phyloP scores from a whole-genome alignment of 2,888 invertebrate genomes.

The Hoplodrina ambigua region DNA sequence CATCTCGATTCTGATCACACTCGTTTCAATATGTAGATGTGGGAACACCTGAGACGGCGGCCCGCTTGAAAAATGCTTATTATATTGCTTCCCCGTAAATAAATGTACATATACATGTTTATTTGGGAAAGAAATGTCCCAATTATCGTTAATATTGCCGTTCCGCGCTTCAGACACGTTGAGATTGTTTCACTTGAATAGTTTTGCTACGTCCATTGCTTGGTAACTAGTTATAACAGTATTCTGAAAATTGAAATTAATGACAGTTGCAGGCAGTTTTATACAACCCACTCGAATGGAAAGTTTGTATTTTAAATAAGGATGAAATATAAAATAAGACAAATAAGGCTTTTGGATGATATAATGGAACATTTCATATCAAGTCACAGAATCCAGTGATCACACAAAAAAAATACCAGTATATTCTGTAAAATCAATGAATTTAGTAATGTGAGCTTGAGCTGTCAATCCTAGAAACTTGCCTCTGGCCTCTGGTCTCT shows the following conservation, averaged over 20 bases:
- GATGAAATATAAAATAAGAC: not conserved
- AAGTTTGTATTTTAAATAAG: not conserved
- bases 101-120: conserved; percentile 69
- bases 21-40: conserved; percentile 87
- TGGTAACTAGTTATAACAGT: conserved; percentile 14
- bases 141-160: conserved; percentile 64
- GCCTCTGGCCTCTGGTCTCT: no score
- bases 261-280: conserved; percentile 3
- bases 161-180: conserved; percentile 48
- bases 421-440: no score
- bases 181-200: conserved; percentile 39
- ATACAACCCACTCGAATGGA: not conserved
- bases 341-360: no score
- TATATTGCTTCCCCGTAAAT: conserved; percentile 84
- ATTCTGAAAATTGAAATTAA: conserved; percentile 12
- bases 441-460: no score
- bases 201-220: conserved; percentile 21
- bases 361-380: no score
- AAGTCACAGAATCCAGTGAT: no score
- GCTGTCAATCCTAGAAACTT: no score
- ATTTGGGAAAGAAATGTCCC: conserved; percentile 61
- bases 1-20: conserved; percentile 89
- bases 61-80: conserved; percentile 85
- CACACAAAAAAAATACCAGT: no score
- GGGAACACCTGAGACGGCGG: conserved; percentile 85